Base-by-base conservation (phyloP, 2,888 invertebrate species). In the Leptura quadrifasciata region DNA sequence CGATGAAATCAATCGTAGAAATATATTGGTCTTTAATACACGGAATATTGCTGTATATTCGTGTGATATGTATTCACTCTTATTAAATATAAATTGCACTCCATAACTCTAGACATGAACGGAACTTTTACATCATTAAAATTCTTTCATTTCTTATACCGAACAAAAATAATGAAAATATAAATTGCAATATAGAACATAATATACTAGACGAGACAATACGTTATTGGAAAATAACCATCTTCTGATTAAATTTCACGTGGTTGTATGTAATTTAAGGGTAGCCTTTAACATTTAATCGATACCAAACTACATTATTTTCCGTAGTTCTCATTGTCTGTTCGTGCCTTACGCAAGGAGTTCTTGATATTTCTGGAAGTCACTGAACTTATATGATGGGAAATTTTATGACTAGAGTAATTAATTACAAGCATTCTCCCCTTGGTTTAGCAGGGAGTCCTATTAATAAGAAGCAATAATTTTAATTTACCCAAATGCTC, bases 281-380 rank as follows among this genome's bases (percentile, higher is more conserved):
- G 27, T 27, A 35, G 5, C 35, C 2, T 60, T 27, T 24, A 60
- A 21, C 27, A 60, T 21, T 2, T 0, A 60, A 60, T 24, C 58
- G 58, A 60, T 60, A 60, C 8, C 12, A 21, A n/a, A 60, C 24
- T 24, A 27, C 8, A 60, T 21, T 21, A 57, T 24, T 24, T 60
- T 60, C n/a, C n/a, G 27, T 27, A n/a, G 24, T 24, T 2, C n/a
- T n/a, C n/a, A 58, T 24, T 58, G 21, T n/a, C 58, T 21, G n/a
- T 60, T 24, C n/a, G 24, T 27, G 21, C 57, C 57, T 55, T 57
- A 57, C 57, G 21, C 57, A 57, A 57, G 21, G 24, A 21, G 21
- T 60, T 60, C 21, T n/a, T 60, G 24, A 60, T 21, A 60, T 24
- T 57, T 60, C 24, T 24, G 58, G 24, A 10, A 60, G 58, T 60